Evolutionary conservation across 2,113 vertebrate genomes (phyloP).

Genomic region (Antechinus flavipes): DNA sequence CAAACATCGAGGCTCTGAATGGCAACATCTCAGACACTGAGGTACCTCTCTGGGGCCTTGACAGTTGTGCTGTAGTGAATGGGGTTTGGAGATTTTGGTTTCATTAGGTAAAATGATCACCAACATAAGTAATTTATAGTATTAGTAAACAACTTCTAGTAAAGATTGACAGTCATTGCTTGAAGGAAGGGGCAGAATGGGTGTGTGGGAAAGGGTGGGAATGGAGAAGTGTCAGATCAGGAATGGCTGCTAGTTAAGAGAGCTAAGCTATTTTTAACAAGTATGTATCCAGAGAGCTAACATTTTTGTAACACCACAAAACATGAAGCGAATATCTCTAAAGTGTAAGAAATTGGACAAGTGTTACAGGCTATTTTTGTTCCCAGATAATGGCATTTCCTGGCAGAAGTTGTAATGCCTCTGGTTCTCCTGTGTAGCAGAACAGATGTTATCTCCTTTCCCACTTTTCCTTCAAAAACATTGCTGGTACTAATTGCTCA

Average conservation of each 20-base stretch:
- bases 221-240: background rate
- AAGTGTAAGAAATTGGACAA: background rate
- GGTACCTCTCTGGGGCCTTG: constrained; percentile 81
- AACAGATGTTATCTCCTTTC: background rate
- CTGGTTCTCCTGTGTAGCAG: background rate
- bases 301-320: background rate
- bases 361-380: background rate
- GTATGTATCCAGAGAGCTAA: background rate
- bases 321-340: background rate
- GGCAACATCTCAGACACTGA: constrained; percentile 92
- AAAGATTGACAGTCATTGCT: background rate
- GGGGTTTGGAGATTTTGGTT: constrained; percentile 46
- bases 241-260: background rate
- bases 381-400: background rate
- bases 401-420: background rate
- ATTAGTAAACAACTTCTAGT: background rate
- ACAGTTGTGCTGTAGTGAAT: background rate
- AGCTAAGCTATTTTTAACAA: background rate
- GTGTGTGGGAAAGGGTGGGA: background rate
- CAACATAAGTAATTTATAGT: background rate
- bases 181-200: background rate
- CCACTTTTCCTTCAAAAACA: background rate
- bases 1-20: constrained; percentile 89
- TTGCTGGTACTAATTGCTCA: background rate
- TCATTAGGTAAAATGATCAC: constrained; percentile 22